Evolutionary conservation across 2,888 invertebrate genomes (phyloP).

Genomic region (Pogonocherus hispidulus): DNA sequence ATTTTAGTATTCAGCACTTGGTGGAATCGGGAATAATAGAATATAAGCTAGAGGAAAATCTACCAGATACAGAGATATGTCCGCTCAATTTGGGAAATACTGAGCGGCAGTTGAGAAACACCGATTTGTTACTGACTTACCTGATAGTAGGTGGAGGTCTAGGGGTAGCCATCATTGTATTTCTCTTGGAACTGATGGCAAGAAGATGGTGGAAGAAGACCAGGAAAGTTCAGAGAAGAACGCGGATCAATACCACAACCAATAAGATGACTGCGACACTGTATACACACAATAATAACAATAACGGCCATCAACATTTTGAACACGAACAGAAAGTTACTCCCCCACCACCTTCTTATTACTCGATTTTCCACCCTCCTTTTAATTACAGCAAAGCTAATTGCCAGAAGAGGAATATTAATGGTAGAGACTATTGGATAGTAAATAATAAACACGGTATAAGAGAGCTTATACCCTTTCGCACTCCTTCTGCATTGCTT

Average conservation of each 20-base stretch:
- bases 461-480: constrained; percentile 79
- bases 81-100: constrained; percentile 85
- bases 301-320: constrained; percentile 41
- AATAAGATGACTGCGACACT: neutral
- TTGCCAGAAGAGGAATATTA: constrained; percentile 74
- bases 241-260: neutral
- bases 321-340: constrained; percentile 39
- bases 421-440: constrained; percentile 84
- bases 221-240: constrained; percentile 18
- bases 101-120: constrained; percentile 82
- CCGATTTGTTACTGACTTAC: constrained; percentile 86
- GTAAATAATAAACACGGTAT: constrained; percentile 74
- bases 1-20: constrained; percentile 76
- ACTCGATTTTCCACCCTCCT: constrained; percentile 71
- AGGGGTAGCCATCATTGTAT: constrained; percentile 75
- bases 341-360: constrained; percentile 77
- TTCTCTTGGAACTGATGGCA: constrained; percentile 74
- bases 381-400: constrained; percentile 58
- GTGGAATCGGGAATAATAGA: constrained; percentile 84
- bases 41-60: constrained; percentile 73
- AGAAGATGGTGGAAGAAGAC: constrained; percentile 20
- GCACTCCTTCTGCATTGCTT: constrained; percentile 84
- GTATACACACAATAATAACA: constrained; percentile 38
- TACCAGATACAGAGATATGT: constrained; percentile 85
- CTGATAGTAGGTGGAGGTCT: constrained; percentile 81